phyloP scores from a whole-genome alignment of 2,797 vertebrate species.

The Sorex maritimensis region DNA sequence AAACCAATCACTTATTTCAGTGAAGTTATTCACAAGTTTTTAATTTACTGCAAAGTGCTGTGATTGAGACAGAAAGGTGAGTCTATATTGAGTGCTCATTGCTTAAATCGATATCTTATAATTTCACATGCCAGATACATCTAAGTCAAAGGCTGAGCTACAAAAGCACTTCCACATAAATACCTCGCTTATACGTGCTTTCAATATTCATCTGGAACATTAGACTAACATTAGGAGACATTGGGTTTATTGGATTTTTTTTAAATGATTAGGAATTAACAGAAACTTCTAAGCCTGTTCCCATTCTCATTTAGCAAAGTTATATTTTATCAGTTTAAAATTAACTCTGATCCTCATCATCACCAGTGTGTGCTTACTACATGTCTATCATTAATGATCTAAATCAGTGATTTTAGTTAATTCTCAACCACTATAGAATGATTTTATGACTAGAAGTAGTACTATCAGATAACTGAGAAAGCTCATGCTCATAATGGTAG shows the following conservation, averaged over 20 bases:
- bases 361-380: neutral
- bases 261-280: neutral
- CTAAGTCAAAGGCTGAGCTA: neutral
- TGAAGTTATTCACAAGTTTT: neutral
- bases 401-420: neutral
- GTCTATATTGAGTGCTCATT: neutral
- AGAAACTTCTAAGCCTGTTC: neutral
- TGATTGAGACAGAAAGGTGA: neutral
- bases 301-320: neutral
- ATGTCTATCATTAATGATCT: neutral
- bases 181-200: neutral
- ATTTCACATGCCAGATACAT: neutral
- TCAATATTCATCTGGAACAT: neutral
- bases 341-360: neutral
- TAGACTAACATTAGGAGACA: neutral
- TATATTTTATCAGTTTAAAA: slow-evolving; percentile 8
- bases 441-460: neutral
- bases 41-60: neutral
- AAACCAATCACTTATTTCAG: neutral
- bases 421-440: neutral
- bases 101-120: neutral
- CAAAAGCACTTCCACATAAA: neutral
- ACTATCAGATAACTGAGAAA: neutral
- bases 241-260: neutral
- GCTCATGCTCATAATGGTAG: neutral